Conservation (phyloP, 2,113 vertebrate species). For the Marmota monax region DNA sequence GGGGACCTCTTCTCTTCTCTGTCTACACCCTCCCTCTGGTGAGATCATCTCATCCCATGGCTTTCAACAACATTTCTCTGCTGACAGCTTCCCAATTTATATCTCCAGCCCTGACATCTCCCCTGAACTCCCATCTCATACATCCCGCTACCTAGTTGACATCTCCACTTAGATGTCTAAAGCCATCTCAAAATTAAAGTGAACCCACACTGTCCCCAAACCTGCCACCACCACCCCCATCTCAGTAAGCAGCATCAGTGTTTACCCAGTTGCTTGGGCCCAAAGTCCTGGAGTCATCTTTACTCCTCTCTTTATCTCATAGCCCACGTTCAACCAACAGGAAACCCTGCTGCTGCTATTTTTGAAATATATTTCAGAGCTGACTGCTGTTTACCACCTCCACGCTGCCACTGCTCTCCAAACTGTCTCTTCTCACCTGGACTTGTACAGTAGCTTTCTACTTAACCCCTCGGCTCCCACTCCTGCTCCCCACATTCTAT, state of each 20-base stretch:
- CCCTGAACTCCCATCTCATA: constrained; percentile 57
- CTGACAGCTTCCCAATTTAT: constrained; percentile 72
- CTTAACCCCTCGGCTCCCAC: neutral
- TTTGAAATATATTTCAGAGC: constrained; percentile 40
- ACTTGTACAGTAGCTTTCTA: neutral
- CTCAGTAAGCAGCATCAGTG: constrained; percentile 9
- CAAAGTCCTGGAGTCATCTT: neutral
- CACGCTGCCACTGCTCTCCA: neutral
- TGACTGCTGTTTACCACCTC: constrained; percentile 49
- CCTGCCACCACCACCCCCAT: neutral
- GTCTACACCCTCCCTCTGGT: neutral
- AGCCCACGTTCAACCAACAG: neutral
- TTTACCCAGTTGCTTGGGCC: neutral
- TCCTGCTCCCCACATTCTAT: no score
- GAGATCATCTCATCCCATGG: constrained; percentile 44
- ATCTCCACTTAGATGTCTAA: constrained; percentile 44
- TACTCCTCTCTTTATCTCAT: neutral
- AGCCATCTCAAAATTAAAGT: constrained; percentile 51
- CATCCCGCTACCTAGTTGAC: constrained; percentile 62
- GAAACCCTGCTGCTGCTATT: neutral
- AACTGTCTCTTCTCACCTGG: constrained; percentile 28
- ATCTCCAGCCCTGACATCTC: constrained; percentile 56
- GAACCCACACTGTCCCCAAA: neutral
- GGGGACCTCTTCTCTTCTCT: neutral
- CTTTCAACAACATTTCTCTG: constrained; percentile 32